Evolutionary conservation across 1,140 invertebrate species (phyloP), one percentile per base, ranked within the genome.

Genomic region (Pissodes strobi): DNA sequence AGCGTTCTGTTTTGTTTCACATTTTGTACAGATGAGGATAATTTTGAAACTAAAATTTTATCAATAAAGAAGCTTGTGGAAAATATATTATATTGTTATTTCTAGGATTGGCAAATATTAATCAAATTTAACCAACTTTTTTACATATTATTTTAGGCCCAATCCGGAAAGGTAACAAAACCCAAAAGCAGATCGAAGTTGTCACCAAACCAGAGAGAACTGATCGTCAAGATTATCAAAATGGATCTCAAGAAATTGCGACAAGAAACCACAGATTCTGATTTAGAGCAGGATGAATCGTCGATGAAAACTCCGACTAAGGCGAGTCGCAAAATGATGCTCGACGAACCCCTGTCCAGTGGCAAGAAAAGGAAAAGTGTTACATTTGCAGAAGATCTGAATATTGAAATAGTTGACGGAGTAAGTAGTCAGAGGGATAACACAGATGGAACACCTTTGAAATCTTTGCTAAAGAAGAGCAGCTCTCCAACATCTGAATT

Each of bases 291-390:
- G 18, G 21, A 27, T 25, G 1, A 49, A 49, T 17, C 21, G 4
- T n/a, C 9, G 18, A n/a, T 18, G 2, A 27, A n/a, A 15, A 49
- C 46, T 1, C 46, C 46, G 2, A 49, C 46, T 2, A 49, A 49
- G 10, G 46, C 46, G 8, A 49, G 46, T 17, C 3, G 46, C 0
- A 49, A 49, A 27, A 25, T 49, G 46, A 49, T 49, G 46, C 22
- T 22, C 12, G 46, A 49, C 8, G 3, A 27, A 12, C 2, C 22
- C 22, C 0, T 49, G 3, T 27, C 10, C 12, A 27, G 22, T 23
- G 15, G 22, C 21, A 49, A 49, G 15, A 49, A 25, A 23, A 23
- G 46, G 13, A 49, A 49, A 49, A 49, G 46, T 22, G 46, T 49
- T 49, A 49, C 21, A 6, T 49, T 49, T 30, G 25, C 22, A 9